Percentiles rank a stretch among this genome's conserved stretches.
phyloP scores from a whole-genome alignment of 2,888 invertebrate species.

The Torymus texanus region DNA sequence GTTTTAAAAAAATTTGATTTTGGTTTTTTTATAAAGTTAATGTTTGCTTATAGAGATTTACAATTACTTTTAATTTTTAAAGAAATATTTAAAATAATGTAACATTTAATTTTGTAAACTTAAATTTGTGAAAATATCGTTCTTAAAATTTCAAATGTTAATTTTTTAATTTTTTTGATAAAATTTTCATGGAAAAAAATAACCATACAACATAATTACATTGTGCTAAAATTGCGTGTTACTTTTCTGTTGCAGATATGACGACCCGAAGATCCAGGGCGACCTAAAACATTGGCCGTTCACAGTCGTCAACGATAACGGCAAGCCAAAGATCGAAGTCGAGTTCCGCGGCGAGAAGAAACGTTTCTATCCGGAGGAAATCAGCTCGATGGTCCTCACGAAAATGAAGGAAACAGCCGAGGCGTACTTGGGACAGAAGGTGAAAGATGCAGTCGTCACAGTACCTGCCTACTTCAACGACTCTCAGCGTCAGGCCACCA shows the following conservation, averaged over 20 bases:
- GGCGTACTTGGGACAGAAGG: slow-evolving; percentile 81
- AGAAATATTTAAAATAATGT: too few species aligned
- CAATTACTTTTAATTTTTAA: too few species aligned
- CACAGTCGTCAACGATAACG: slow-evolving; percentile 80
- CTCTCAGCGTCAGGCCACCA: slow-evolving; percentile 82
- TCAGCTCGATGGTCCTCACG: slow-evolving; percentile 82
- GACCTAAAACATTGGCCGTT: slow-evolving; percentile 92
- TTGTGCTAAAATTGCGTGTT: too few species aligned
- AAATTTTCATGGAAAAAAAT: not conserved
- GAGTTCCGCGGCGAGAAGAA: slow-evolving; percentile 82
- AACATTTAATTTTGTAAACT: too few species aligned
- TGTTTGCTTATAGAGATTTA: too few species aligned
- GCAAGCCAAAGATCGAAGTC: slow-evolving; percentile 83
- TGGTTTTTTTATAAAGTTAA: too few species aligned
- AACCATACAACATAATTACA: not conserved
- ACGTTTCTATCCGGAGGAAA: slow-evolving; percentile 82
- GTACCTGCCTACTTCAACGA: slow-evolving; percentile 88
- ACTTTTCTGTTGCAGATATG: slow-evolving; percentile 71
- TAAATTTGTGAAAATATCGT: too few species aligned
- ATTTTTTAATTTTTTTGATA: too few species aligned
- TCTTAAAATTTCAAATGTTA: too few species aligned
- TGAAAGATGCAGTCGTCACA: slow-evolving; percentile 85
- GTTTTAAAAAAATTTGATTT: too few species aligned
- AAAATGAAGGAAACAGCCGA: slow-evolving; percentile 84
- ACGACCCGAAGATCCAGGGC: slow-evolving; percentile 83